phyloP scores from a whole-genome alignment of 2,797 vertebrate genomes.

The Gymnothorax javanicus region DNA sequence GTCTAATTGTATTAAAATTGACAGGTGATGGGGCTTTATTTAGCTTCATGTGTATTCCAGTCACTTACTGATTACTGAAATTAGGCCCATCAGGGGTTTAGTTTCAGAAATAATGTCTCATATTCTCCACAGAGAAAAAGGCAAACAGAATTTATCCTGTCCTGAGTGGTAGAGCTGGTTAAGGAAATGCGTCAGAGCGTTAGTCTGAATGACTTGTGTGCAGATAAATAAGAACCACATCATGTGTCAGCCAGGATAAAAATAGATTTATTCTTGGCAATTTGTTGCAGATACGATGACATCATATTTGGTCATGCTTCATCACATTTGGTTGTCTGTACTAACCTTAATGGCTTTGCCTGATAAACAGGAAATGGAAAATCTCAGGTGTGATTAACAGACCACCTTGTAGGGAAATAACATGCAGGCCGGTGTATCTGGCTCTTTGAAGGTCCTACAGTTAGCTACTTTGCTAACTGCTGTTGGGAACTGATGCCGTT shows the following conservation, averaged over 20 bases:
- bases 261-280: neutral
- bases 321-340: neutral
- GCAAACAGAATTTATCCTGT: neutral
- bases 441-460: neutral
- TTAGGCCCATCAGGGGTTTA: neutral
- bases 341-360: neutral
- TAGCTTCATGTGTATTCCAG: constrained; percentile 6
- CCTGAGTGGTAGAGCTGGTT: neutral
- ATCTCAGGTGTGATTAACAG: neutral
- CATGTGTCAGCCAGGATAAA: neutral
- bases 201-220: neutral
- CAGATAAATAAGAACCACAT: neutral
- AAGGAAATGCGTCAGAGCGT: neutral
- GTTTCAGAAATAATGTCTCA: constrained; percentile 4
- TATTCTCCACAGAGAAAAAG: neutral
- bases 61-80: neutral
- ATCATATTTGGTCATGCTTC: neutral
- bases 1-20: neutral
- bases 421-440: neutral
- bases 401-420: neutral
- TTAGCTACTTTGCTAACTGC: neutral
- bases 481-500: too few relatives aligned
- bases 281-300: neutral
- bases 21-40: neutral
- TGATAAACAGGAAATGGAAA: neutral